These are phyloP conservation scores for Tiliacea aurago DNA, from an alignment of 2,888 invertebrate genomes.

Conservation along the genomic window DNA sequence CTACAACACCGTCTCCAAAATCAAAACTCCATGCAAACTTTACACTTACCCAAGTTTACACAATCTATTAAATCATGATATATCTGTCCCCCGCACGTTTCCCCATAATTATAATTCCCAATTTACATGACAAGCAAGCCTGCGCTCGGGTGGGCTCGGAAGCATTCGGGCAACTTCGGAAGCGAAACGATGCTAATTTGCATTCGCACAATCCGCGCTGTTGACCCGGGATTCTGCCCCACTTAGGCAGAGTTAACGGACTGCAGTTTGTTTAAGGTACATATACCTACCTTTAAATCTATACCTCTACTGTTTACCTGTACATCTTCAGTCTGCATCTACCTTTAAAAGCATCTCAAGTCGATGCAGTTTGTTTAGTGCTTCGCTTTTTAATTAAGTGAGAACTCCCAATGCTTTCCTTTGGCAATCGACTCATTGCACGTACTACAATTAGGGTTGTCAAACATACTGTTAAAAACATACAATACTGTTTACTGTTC, in stretches of 20 bases:
- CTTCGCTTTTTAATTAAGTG: constrained; percentile 46
- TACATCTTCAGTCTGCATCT: constrained; percentile 15
- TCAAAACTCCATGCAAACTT: constrained; percentile 31
- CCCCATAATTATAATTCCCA: constrained; percentile 62
- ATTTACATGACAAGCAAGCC: constrained; percentile 65
- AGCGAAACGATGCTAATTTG: constrained; percentile 58
- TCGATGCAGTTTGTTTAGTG: constrained; percentile 24
- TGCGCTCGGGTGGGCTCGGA: constrained; percentile 52
- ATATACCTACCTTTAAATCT: constrained; percentile 18
- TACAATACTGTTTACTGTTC: too few species aligned
- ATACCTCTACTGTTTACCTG: constrained; percentile 18
- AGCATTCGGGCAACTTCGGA: constrained; percentile 48
- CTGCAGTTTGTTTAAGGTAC: constrained; percentile 37
- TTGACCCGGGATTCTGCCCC: constrained; percentile 58
- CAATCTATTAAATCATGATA: constrained; percentile 53
- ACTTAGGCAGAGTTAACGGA: constrained; percentile 51
- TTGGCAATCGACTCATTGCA: constrained; percentile 8
- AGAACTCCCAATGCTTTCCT: neutral
- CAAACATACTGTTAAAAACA: too few species aligned
- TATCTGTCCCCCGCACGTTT: constrained; percentile 39
- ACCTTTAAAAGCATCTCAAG: constrained; percentile 48
- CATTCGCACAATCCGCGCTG: constrained; percentile 60
- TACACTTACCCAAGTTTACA: constrained; percentile 30
- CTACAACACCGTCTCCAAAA: constrained; percentile 2
- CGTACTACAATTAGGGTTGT: too few species aligned